phyloP scores from a whole-genome alignment of 1,140 invertebrate species.

The Musca domestica region DNA sequence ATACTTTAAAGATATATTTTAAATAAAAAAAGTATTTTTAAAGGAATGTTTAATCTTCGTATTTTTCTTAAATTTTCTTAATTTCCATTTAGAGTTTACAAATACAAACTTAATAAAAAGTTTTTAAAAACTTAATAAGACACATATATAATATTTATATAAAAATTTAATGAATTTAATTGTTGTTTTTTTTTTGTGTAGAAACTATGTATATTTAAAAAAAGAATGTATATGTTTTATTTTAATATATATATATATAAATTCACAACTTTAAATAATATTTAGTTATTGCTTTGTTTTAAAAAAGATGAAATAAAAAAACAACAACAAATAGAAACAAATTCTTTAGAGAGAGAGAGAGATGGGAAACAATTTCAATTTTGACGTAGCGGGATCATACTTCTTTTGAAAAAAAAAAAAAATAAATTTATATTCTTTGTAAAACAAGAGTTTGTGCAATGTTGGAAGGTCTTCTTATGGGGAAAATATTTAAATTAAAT shows the following conservation, averaged over 20 bases:
- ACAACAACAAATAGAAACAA: no score
- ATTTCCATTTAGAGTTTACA: not conserved
- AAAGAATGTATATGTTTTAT: constrained; percentile 10
- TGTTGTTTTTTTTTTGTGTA: not conserved
- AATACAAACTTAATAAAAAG: constrained; percentile 21
- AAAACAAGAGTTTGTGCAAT: no score
- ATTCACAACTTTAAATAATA: no score
- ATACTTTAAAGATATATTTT: not conserved
- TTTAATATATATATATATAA: not conserved
- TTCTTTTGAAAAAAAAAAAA: not conserved
- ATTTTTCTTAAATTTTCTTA: no score
- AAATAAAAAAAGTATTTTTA: not conserved
- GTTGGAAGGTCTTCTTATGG: no score
- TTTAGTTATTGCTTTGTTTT: no score
- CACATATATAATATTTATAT: constrained; percentile 7
- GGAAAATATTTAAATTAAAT: no score
- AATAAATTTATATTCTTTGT: no score
- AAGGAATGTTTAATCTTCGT: constrained; percentile 9
- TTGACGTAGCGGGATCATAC: not conserved
- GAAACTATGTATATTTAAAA: not conserved
- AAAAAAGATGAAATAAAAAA: no score
- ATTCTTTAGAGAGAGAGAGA: no score
- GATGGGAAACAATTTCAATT: no score
- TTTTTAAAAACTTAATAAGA: constrained; percentile 18
- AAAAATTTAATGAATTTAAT: constrained; percentile 1